Conservation (phyloP, 2,113 vertebrate species). For the Forbesichthys papilliferus region DNA sequence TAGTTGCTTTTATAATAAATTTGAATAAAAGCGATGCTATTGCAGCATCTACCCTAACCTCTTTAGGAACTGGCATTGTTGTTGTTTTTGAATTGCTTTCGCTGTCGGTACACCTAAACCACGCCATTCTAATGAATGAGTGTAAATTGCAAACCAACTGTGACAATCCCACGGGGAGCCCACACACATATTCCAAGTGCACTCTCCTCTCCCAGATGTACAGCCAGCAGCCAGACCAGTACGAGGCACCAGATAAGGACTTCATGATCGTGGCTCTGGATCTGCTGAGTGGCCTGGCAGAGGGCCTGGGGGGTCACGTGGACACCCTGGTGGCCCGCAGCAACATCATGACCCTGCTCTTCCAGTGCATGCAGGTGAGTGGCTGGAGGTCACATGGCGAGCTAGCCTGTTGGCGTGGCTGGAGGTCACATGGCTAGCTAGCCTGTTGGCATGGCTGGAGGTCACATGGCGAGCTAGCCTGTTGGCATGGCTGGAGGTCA, state of each 20-base stretch:
- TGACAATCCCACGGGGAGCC: background rate
- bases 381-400: background rate
- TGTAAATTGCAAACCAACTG: background rate
- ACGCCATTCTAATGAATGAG: too few species aligned
- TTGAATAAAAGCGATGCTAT: too few species aligned
- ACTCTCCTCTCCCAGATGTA: conserved; percentile 82
- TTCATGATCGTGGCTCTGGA: conserved; percentile 98
- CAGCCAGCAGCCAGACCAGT: conserved; percentile 93
- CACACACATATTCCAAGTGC: background rate
- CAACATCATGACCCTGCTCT: conserved; percentile 95
- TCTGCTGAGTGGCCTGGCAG: conserved; percentile 90
- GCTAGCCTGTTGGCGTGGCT: background rate
- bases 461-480: too few species aligned
- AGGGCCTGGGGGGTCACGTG: conserved; percentile 89
- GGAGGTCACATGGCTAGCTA: background rate
- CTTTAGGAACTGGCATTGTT: too few species aligned
- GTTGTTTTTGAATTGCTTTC: too few species aligned
- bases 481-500: too few species aligned
- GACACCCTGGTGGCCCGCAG: conserved; percentile 91
- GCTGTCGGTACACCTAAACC: too few species aligned
- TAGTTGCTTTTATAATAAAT: too few species aligned
- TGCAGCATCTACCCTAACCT: too few species aligned
- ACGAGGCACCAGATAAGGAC: conserved; percentile 94
- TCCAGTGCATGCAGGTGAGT: conserved; percentile 95
- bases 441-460: too few species aligned